Conservation (phyloP, 2,888 invertebrate genomes). For the Pantelozetes paolii region DNA sequence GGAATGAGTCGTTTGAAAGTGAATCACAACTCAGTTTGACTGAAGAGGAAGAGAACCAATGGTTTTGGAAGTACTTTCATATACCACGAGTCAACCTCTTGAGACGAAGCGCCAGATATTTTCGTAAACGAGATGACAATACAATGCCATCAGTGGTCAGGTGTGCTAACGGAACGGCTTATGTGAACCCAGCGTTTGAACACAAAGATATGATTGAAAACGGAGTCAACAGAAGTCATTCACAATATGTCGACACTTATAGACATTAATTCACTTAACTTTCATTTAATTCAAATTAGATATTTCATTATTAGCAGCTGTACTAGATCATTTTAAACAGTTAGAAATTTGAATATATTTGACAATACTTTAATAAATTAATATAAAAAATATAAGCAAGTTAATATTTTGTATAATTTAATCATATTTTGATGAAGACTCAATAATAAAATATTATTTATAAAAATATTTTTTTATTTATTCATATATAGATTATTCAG, state of each 20-base stretch:
- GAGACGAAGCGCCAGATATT: conserved; percentile 33
- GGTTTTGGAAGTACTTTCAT: conserved; percentile 40
- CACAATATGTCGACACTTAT: not conserved
- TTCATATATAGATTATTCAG: too few species aligned
- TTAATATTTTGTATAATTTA: too few species aligned
- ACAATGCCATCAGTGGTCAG: not conserved
- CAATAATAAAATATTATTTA: too few species aligned
- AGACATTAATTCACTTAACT: too few species aligned
- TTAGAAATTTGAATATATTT: too few species aligned
- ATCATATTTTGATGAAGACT: too few species aligned
- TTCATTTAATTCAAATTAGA: too few species aligned
- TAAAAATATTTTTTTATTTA: too few species aligned
- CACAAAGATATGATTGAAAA: conserved; percentile 5
- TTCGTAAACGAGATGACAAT: not conserved
- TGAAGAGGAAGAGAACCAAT: conserved; percentile 30
- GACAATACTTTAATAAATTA: too few species aligned
- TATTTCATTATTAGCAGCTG: too few species aligned
- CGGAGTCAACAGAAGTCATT: not conserved
- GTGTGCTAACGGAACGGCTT: conserved; percentile 8
- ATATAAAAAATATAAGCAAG: too few species aligned
- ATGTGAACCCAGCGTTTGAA: conserved; percentile 35
- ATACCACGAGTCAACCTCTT: conserved; percentile 36
- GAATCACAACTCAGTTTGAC: not conserved
- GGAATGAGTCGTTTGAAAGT: not conserved
- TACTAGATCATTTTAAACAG: too few species aligned